A percentile compares a stretch with the other conserved stretches of the same genome.
Conservation (phyloP, 2,888 invertebrate genomes). For the Dryococelus australis region DNA sequence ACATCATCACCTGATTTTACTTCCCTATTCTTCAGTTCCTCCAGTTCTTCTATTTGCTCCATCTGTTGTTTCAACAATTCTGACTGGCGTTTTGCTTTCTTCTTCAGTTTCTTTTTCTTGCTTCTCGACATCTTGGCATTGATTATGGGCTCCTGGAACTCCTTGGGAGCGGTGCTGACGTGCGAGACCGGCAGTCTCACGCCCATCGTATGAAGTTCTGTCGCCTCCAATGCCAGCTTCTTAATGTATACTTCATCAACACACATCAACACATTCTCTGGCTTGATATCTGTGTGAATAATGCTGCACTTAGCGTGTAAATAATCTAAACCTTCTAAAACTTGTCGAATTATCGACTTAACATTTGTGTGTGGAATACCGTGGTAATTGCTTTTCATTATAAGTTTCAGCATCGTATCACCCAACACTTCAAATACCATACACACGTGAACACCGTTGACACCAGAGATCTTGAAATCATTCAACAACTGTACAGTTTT, state of each 20-base stretch:
- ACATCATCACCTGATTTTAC: constrained; percentile 5
- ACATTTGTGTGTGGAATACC: constrained; percentile 97
- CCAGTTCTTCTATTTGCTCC: constrained; percentile 93
- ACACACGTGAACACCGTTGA: constrained; percentile 98
- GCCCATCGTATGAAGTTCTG: constrained; percentile 92
- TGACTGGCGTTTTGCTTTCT: constrained; percentile 90
- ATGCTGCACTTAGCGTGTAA: constrained; percentile 97
- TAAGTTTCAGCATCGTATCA: constrained; percentile 96
- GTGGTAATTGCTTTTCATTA: constrained; percentile 97
- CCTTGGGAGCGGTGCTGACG: constrained; percentile 88
- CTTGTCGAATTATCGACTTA: constrained; percentile 93
- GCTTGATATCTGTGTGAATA: constrained; percentile 93
- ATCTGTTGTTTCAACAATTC: constrained; percentile 78
- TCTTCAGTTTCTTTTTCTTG: constrained; percentile 97
- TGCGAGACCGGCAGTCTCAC: constrained; percentile 90
- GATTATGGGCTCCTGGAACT: constrained; percentile 77
- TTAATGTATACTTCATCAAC: constrained; percentile 90
- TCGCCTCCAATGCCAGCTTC: constrained; percentile 92
- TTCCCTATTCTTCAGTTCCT: constrained; percentile 66
- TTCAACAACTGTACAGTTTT: constrained; percentile 97
- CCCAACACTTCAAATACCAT: constrained; percentile 99
- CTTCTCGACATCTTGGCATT: constrained; percentile 92
- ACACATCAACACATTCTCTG: constrained; percentile 93
- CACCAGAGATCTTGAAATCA: constrained; percentile 97
- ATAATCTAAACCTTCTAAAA: constrained; percentile 94